Conservation (phyloP, 2,797 vertebrate genomes). For the Lacerta viridis region DNA sequence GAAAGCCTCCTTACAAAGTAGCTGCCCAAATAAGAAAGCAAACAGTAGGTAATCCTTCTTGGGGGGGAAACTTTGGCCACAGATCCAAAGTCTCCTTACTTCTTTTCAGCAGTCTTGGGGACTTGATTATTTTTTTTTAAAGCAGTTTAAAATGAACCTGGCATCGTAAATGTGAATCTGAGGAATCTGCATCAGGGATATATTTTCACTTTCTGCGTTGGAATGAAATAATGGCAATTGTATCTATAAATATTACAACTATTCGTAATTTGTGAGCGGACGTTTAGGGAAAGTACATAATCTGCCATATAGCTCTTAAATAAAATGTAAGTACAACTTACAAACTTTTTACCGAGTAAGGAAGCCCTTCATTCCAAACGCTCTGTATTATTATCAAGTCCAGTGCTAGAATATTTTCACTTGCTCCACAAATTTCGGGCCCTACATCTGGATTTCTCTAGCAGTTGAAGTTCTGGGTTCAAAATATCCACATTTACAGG, state of each 20-base stretch:
- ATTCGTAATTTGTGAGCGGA: not conserved
- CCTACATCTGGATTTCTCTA: not conserved
- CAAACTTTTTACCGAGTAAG: not conserved
- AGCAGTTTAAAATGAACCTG: not conserved
- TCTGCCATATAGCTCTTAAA: not conserved
- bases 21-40: slow-evolving; percentile 59
- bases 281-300: not conserved
- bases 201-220: not conserved
- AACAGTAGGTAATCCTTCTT: slow-evolving; percentile 49
- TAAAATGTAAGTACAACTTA: not conserved
- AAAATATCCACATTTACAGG: not conserved
- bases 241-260: not conserved
- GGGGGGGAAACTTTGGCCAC: slow-evolving; percentile 68
- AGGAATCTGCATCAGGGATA: too few species aligned
- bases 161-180: not conserved
- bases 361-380: not conserved
- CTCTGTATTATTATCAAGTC: not conserved
- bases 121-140: too few species aligned
- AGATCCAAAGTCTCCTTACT: not conserved
- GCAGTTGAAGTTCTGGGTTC: not conserved
- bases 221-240: not conserved
- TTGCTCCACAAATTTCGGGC: not conserved
- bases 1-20: slow-evolving; percentile 76
- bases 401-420: not conserved
- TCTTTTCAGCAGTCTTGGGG: not conserved